Conservation (phyloP, 1,140 invertebrate genomes). For the Bactericera cockerelli region DNA sequence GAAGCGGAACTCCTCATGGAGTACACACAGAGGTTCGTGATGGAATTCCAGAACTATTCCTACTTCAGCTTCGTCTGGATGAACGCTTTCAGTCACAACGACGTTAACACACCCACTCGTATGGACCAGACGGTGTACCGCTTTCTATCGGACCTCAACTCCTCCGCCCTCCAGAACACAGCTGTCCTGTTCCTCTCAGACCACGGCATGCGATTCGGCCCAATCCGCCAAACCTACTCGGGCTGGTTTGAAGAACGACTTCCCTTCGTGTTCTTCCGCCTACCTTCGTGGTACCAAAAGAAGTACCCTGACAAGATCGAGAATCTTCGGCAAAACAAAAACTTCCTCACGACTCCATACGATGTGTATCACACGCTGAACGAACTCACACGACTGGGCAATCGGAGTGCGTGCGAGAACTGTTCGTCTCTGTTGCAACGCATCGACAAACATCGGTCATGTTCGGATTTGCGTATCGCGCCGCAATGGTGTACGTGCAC, state of each 20-base stretch:
- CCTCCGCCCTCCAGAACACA: constrained; percentile 44
- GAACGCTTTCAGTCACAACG: constrained; percentile 58
- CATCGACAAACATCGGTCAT: constrained; percentile 50
- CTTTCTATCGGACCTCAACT: constrained; percentile 39
- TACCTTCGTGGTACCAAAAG: constrained; percentile 55
- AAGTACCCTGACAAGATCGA: constrained; percentile 42
- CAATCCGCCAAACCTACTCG: constrained; percentile 56
- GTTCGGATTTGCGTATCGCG: constrained; percentile 47
- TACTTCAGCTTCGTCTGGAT: constrained; percentile 68
- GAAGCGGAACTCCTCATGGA: constrained; percentile 22
- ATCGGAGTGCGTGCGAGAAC: background rate
- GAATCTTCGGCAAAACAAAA: constrained; percentile 53
- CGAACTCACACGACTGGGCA: constrained; percentile 30
- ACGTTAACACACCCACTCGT: constrained; percentile 48
- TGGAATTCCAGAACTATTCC: constrained; percentile 34
- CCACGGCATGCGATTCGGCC: constrained; percentile 80
- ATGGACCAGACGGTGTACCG: constrained; percentile 43
- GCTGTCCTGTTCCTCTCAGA: constrained; percentile 74
- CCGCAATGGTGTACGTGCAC: constrained; percentile 41
- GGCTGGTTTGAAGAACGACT: constrained; percentile 80
- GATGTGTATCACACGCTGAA: constrained; percentile 57
- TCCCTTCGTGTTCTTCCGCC: constrained; percentile 54
- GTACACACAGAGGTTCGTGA: constrained; percentile 36
- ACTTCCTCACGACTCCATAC: constrained; percentile 64
- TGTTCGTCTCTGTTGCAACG: constrained; percentile 46